Base-by-base conservation (phyloP, 1,140 invertebrate species). In the Lordiphosa mommai region DNA sequence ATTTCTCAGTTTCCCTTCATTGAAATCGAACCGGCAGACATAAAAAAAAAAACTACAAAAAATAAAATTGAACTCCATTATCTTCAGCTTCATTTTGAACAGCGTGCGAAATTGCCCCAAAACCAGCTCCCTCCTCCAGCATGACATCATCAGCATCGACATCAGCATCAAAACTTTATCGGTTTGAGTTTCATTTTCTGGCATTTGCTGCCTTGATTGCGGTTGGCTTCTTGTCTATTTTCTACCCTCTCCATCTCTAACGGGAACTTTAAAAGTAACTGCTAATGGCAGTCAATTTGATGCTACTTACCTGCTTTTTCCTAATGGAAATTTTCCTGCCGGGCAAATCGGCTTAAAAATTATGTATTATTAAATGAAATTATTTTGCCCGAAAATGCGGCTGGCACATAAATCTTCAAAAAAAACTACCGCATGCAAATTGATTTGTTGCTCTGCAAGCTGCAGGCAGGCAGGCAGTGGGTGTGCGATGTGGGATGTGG, bases 361-460 rank as follows among this genome's bases (percentile, higher is more conserved):
- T 34, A 58, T 46, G 47, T 43, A 52, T 43, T 13, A 7, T 3
- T 23, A 27, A 23, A 1, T 23, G 13, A 43, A 27, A 43, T 13
- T 29, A 34, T 50, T 68, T 10, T 20, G 36, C 48, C 33, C 10
- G 34, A 57, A 72, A 57, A 52, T 59, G 60, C 4, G 57, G 23
- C 23, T 51, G 52, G 49, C 66, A 34, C 56, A 77, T 77, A 77
- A 77, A 79, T 77, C 73, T 64, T 50, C 46, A 41, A 58, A 73
- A 72, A 46, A 57, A 69, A 65, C 72, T 69, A 69, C 64, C 66
- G 53, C 61, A 76, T 76, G 73, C 73, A 80, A 82, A 80, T 80
- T 80, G 76, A 82, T 80, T 80, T 80, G 77, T 80, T 80, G 76
- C 76, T 70, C 51, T 59, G 66, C 29, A 63, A 37, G 56, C 60